phyloP scores from a whole-genome alignment of 2,888 invertebrate species.

The Lithodes maja region DNA sequence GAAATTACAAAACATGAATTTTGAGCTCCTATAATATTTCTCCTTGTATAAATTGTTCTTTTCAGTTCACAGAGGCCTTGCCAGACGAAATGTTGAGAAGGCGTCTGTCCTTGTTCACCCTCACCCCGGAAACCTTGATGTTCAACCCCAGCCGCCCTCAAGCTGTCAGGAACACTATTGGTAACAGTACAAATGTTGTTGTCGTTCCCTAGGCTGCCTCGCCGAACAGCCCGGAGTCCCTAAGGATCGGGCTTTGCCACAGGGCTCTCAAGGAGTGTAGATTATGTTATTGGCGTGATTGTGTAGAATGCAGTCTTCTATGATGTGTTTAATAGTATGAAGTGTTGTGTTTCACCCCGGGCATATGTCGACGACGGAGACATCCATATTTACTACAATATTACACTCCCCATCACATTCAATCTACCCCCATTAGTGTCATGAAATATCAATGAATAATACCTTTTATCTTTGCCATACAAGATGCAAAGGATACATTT shows the following conservation, averaged over 20 bases:
- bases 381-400: neutral
- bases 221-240: neutral
- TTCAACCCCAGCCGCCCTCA: constrained; percentile 50
- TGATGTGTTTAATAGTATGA: neutral
- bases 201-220: neutral
- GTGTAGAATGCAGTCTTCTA: neutral
- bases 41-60: neutral
- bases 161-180: constrained; percentile 56
- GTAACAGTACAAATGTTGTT: neutral
- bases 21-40: no score
- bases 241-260: neutral
- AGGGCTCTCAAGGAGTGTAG: neutral
- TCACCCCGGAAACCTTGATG: constrained; percentile 46
- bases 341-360: neutral
- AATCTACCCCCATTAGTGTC: no score
- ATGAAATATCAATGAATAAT: no score
- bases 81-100: constrained; percentile 46
- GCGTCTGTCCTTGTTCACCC: constrained; percentile 46
- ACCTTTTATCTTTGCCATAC: no score
- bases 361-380: neutral
- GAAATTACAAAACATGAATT: no score
- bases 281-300: neutral
- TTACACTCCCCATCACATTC: no score
- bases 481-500: no score
- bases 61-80: constrained; percentile 47